Conservation (phyloP, 2,888 invertebrate species). For the Chalcosyrphus nemorum region DNA sequence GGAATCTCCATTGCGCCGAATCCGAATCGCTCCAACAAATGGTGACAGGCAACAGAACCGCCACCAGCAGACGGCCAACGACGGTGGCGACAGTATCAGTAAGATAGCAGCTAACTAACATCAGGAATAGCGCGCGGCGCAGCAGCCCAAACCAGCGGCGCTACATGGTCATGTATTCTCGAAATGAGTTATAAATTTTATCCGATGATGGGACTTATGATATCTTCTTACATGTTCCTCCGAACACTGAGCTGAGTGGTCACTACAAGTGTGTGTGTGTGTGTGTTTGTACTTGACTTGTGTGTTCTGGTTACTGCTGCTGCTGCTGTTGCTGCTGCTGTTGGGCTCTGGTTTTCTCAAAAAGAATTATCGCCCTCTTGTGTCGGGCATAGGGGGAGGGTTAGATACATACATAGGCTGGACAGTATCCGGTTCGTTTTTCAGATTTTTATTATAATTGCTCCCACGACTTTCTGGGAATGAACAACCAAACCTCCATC, state of each 20-base stretch:
- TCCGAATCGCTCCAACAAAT: slow-evolving; percentile 38
- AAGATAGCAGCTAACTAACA: slow-evolving; percentile 71
- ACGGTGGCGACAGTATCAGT: slow-evolving; percentile 72
- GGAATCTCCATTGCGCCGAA: slow-evolving; percentile 49
- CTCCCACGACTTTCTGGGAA: slow-evolving; percentile 82
- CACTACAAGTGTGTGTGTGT: slow-evolving; percentile 21
- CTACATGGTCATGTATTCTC: slow-evolving; percentile 73
- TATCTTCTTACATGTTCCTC: slow-evolving; percentile 79
- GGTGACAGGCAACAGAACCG: slow-evolving; percentile 56
- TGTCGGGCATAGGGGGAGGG: not conserved
- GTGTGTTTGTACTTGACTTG: not conserved
- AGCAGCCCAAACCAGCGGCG: slow-evolving; percentile 70
- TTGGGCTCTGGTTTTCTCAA: slow-evolving; percentile 46
- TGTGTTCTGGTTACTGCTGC: slow-evolving; percentile 41
- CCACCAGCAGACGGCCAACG: slow-evolving; percentile 43
- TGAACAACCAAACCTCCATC: slow-evolving; percentile 72
- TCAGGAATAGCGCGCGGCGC: slow-evolving; percentile 63
- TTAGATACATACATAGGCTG: not conserved
- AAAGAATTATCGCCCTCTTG: slow-evolving; percentile 59
- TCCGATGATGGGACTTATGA: slow-evolving; percentile 81
- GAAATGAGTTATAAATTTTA: slow-evolving; percentile 82
- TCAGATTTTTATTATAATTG: slow-evolving; percentile 80
- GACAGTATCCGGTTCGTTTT: slow-evolving; percentile 68
- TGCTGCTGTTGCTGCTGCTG: slow-evolving; percentile 44
- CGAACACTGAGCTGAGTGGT: slow-evolving; percentile 42